Evolutionary conservation across 1,140 invertebrate genomes (phyloP), one percentile per base, ranked within the genome.

Genomic region (Drosophila novamexicana): DNA sequence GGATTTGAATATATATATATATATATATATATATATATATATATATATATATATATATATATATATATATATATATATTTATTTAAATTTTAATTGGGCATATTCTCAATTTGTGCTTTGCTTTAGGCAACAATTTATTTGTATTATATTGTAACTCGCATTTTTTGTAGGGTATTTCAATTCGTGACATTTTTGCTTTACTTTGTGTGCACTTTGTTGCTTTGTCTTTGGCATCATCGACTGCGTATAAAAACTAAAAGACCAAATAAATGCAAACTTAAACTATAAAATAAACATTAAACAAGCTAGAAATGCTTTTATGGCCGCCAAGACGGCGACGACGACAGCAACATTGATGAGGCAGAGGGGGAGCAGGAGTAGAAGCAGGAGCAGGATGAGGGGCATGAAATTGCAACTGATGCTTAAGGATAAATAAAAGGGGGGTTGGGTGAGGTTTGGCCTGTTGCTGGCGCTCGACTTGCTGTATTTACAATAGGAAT

Each of bases 251-350:
- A 85, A 90, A 86, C 88, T 90, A 90, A 90, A 90, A 83, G 86
- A 81, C 79, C 86, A 90, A 86, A 88, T 91, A 90, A 90, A 90
- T 90, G 86, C 86, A 81, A 90, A 90, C 86, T 91, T 90, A 83
- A 90, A 90, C 86, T 90, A 90, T 90, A 90, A 90, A 90, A 90
- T 90, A 86, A 90, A 90, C 86, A 90, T 90, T 90, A 90, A 90
- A 88, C 88, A 90, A 91, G 82, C 79, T 90, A 90, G 82, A 91
- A 90, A 90, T 86, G 82, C 72, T 90, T 90, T 90, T 90, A 90
- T 91, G 77, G 61, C 86, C 78, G 66, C 81, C 74, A 81, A 90
- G 88, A 22, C 22, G 22, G 3, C 22, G 22, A 22, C 22, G 88
- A 90, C 71, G 80, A 68, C 62, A 68, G 36, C 52, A 34, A 37